phyloP scores from a whole-genome alignment of 2,888 invertebrate genomes.

The Microctonus brassicae region DNA sequence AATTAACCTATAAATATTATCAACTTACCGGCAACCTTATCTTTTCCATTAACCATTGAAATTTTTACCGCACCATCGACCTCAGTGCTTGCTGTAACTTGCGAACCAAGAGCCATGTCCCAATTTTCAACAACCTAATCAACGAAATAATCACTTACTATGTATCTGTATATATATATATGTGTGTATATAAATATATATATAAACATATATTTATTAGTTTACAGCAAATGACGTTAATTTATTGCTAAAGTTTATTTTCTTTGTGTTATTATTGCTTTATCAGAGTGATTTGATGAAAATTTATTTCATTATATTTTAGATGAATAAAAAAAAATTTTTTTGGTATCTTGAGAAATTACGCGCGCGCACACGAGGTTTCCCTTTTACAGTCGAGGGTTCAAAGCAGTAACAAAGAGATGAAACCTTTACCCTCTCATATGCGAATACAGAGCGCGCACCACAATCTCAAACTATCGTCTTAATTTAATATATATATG shows the following conservation, averaged over 20 bases:
- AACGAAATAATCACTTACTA: neutral
- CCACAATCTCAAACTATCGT: neutral
- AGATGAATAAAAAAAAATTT: conserved; percentile 27
- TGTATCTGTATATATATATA: too few relatives aligned
- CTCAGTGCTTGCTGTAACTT: conserved; percentile 65
- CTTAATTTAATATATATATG: neutral
- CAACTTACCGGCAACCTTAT: conserved; percentile 37
- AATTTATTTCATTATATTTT: too few relatives aligned
- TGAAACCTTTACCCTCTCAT: conserved; percentile 17
- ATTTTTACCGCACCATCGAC: conserved; percentile 61
- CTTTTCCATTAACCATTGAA: conserved; percentile 59
- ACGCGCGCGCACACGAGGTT: conserved; percentile 34
- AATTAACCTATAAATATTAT: neutral
- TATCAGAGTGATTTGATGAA: too few relatives aligned
- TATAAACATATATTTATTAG: too few relatives aligned
- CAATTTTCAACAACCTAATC: conserved; percentile 12
- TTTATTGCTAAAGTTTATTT: neutral
- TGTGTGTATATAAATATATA: neutral
- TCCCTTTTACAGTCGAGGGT: conserved; percentile 8
- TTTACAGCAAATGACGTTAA: too few relatives aligned
- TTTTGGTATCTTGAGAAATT: conserved; percentile 11
- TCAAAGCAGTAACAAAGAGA: neutral
- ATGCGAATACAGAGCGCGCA: conserved; percentile 37
- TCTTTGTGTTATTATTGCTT: too few relatives aligned
- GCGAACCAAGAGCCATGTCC: conserved; percentile 68